Percentiles rank a stretch among this genome's conserved stretches.
Conservation (phyloP, 2,113 vertebrate genomes). For the Pseudonaja textilis region DNA sequence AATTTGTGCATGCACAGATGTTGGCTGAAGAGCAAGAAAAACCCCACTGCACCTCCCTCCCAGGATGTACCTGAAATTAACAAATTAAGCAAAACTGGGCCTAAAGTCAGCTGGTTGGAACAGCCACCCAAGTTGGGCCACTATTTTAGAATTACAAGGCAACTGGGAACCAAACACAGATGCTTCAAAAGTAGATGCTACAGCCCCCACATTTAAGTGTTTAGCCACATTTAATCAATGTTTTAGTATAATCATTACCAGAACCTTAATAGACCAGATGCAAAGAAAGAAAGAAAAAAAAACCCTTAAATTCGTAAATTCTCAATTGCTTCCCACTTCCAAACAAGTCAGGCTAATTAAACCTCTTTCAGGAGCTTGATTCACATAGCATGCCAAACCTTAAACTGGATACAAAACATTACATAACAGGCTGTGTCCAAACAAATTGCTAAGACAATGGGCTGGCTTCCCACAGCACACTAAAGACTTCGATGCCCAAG, state of each 20-base stretch:
- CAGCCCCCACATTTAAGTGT: not conserved
- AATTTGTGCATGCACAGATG: no score
- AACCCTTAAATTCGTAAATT: not conserved
- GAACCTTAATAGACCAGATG: not conserved
- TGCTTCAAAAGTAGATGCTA: not conserved
- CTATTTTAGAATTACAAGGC: not conserved
- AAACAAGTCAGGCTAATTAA: not conserved
- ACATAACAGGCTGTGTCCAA: not conserved
- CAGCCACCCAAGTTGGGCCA: no score
- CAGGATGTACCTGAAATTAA: not conserved
- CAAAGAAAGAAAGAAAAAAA: not conserved
- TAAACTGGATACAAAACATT: not conserved
- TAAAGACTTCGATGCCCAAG: not conserved
- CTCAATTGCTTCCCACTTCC: not conserved
- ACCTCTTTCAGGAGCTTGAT: not conserved
- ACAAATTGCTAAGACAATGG: not conserved
- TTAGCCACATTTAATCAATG: not conserved
- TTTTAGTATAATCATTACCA: conserved; percentile 3
- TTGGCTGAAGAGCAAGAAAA: not conserved
- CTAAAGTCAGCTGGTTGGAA: not conserved
- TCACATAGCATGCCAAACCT: not conserved
- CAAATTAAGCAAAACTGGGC: not conserved
- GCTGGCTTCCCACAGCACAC: not conserved
- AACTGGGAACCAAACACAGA: not conserved
- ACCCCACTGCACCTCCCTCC: not conserved